Evolutionary conservation across 2,797 vertebrate species (phyloP).

Genomic region (Anabas testudineus): DNA sequence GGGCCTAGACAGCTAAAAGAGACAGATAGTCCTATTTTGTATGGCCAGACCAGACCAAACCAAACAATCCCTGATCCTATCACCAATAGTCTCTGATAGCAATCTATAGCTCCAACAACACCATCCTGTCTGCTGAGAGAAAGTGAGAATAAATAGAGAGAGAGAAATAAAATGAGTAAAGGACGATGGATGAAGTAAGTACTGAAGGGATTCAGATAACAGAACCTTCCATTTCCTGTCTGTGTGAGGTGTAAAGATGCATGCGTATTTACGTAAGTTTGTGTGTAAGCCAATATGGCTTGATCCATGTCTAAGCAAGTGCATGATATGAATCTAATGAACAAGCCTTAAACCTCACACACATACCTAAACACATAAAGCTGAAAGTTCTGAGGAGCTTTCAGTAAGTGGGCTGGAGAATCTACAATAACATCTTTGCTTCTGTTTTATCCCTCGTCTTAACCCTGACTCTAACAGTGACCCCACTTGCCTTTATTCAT

Average conservation of each 20-base stretch:
- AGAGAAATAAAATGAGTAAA: slow-evolving; percentile 43
- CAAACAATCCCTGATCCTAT: slow-evolving; percentile 85
- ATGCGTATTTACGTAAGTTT: slow-evolving; percentile 45
- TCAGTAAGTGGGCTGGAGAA: slow-evolving; percentile 91
- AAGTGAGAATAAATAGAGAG: slow-evolving; percentile 2
- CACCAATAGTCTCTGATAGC: slow-evolving; percentile 79
- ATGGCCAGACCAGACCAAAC: slow-evolving; percentile 59
- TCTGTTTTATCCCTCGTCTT: slow-evolving; percentile 87
- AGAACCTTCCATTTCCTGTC: slow-evolving; percentile 62
- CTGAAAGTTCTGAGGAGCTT: slow-evolving; percentile 81
- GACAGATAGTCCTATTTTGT: slow-evolving; percentile 76
- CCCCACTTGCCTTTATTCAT: slow-evolving; percentile 66
- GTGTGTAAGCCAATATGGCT: slow-evolving; percentile 55
- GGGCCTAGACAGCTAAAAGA: slow-evolving; percentile 76
- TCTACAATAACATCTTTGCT: slow-evolving; percentile 92
- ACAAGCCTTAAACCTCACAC: slow-evolving; percentile 34
- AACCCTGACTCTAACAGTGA: slow-evolving; percentile 84
- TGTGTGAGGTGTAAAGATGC: slow-evolving; percentile 59
- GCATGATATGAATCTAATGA: slow-evolving; percentile 48
- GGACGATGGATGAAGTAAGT: slow-evolving; percentile 51
- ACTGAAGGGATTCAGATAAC: slow-evolving; percentile 69
- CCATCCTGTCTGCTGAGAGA: slow-evolving; percentile 75
- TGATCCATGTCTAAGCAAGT: slow-evolving; percentile 29
- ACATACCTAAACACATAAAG: slow-evolving; percentile 18
- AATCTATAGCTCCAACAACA: slow-evolving; percentile 84